A percentile compares a stretch with the other conserved stretches of the same genome.
Evolutionary conservation across 2,797 vertebrate species (phyloP).

Genomic region (Neoniphon sammara): DNA sequence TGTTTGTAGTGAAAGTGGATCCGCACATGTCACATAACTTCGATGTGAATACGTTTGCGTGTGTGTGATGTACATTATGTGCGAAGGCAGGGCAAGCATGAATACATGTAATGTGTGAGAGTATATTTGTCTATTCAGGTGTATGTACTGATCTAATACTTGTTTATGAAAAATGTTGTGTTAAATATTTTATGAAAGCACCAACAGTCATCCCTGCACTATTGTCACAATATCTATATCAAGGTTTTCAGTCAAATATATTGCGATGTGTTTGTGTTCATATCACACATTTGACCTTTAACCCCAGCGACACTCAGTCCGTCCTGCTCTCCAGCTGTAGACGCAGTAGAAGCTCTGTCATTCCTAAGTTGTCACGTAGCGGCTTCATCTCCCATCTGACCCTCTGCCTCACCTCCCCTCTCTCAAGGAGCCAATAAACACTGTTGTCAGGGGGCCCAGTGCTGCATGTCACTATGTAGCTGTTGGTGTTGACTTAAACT

Average conservation of each 20-base stretch:
- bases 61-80: not conserved
- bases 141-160: too few species aligned
- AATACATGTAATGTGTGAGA: too few species aligned
- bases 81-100: not conserved
- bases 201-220: too few species aligned
- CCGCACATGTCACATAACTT: not conserved
- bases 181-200: too few species aligned
- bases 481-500: slow-evolving; percentile 62
- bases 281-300: slow-evolving; percentile 34
- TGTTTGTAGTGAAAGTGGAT: not conserved
- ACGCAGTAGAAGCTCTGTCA: slow-evolving; percentile 27
- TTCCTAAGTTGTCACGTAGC: not conserved
- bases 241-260: too few species aligned
- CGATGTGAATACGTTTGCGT: slow-evolving; percentile 1
- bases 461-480: slow-evolving; percentile 25
- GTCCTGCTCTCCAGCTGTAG: slow-evolving; percentile 45
- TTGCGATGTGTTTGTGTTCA: too few species aligned
- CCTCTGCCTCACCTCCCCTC: slow-evolving; percentile 21
- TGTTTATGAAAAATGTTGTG: too few species aligned
- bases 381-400: slow-evolving; percentile 22
- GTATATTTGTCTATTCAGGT: too few species aligned
- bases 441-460: slow-evolving; percentile 25
- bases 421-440: slow-evolving; percentile 51
- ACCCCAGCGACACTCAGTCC: slow-evolving; percentile 33
- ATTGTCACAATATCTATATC: too few species aligned